Conservation (phyloP, 2,113 vertebrate species). For the Callaeas wilsoni region DNA sequence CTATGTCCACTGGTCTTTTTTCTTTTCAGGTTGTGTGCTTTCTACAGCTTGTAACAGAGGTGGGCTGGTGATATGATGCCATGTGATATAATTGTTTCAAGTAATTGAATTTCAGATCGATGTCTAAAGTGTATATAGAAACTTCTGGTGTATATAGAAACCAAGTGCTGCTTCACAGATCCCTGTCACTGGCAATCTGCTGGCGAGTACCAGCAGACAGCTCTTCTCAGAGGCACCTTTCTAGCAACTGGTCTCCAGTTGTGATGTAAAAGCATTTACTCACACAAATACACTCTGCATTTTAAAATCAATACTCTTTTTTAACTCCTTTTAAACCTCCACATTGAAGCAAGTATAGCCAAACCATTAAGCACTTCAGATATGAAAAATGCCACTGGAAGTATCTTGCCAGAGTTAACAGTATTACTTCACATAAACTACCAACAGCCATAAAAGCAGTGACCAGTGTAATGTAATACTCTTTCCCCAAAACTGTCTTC, state of each 20-base stretch:
- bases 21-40: background rate
- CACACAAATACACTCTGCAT: background rate
- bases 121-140: background rate
- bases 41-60: background rate
- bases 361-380: background rate
- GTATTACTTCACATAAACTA: background rate
- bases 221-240: background rate
- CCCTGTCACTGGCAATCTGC: background rate
- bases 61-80: background rate
- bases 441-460: background rate
- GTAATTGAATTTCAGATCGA: background rate
- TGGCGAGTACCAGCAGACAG: background rate
- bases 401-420: background rate
- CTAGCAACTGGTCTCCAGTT: background rate
- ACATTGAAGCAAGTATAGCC: background rate
- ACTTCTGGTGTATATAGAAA: background rate
- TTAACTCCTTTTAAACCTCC: background rate
- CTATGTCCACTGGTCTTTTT: background rate
- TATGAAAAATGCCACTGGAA: fast-evolving
- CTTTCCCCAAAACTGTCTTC: background rate
- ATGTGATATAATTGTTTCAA: background rate
- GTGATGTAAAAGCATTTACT: background rate
- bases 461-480: background rate
- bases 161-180: background rate
- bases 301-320: background rate